Percentiles rank a stretch among this genome's conserved stretches.
Evolutionary conservation across 2,888 invertebrate genomes (phyloP).

Genomic region (Sarcophaga subvicina): DNA sequence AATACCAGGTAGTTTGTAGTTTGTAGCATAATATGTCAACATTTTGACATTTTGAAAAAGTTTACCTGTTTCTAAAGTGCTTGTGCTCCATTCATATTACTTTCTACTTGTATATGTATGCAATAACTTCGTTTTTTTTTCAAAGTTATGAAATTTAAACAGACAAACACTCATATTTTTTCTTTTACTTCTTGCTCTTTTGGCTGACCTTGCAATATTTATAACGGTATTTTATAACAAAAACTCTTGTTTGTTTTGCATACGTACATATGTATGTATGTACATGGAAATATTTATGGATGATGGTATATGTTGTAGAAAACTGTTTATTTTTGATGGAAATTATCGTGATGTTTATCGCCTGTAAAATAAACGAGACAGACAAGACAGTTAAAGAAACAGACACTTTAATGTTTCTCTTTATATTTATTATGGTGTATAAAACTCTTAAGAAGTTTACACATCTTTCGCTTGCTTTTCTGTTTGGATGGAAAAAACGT

Average conservation of each 20-base stretch:
- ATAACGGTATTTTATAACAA: not conserved
- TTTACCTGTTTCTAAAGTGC: conserved; percentile 38
- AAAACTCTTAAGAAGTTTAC: not conserved
- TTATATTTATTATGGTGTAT: not conserved
- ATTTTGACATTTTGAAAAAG: conserved; percentile 55
- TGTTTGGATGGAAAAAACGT: not conserved
- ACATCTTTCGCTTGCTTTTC: not conserved
- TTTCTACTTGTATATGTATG: not conserved
- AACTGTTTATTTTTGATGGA: conserved; percentile 52
- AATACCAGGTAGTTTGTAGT: not conserved
- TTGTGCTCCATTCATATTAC: not conserved
- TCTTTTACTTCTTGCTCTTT: not conserved
- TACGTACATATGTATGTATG: not conserved
- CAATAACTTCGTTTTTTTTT: not conserved
- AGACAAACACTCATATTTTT: not conserved
- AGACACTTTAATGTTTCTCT: conserved; percentile 3
- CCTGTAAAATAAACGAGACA: conserved; percentile 44
- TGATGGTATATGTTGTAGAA: conserved; percentile 1
- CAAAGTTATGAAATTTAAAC: not conserved
- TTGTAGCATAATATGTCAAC: conserved; percentile 54
- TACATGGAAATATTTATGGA: not conserved
- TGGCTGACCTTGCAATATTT: conserved; percentile 13
- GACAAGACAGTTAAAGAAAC: conserved; percentile 19
- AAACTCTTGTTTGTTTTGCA: not conserved
- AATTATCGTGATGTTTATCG: conserved; percentile 40